Conservation (phyloP, 2,797 vertebrate species). For the Muraenolepis orangiensis region DNA sequence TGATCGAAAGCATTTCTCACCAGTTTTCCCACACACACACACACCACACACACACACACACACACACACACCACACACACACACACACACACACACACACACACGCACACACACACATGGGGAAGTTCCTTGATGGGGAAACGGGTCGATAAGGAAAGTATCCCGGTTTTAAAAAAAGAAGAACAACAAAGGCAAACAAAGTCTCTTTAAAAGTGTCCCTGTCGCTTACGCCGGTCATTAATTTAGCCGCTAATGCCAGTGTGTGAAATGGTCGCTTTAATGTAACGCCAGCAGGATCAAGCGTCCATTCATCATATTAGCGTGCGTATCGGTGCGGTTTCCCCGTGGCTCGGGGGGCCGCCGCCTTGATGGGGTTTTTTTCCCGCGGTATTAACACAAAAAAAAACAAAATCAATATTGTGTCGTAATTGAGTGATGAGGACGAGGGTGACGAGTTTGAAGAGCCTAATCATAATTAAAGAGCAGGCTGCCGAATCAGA, state of each 20-base stretch:
- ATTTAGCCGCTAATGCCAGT: conserved; percentile 75
- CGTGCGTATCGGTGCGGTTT: conserved; percentile 74
- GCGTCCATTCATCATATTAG: conserved; percentile 82
- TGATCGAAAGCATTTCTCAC: too few species aligned
- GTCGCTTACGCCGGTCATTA: conserved; percentile 75
- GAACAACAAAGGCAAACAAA: conserved; percentile 60
- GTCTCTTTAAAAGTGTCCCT: conserved; percentile 71
- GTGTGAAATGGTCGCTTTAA: conserved; percentile 77
- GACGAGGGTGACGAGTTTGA: conserved; percentile 75
- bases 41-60: too few species aligned
- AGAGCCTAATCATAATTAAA: conserved; percentile 82
- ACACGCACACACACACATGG: too few species aligned
- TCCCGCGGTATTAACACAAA: conserved; percentile 76
- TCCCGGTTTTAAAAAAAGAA: conserved; percentile 61
- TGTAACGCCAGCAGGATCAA: conserved; percentile 76
- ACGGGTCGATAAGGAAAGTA: conserved; percentile 65
- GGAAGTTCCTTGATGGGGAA: conserved; percentile 59
- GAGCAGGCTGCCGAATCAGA: conserved; percentile 64
- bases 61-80: too few species aligned
- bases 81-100: too few species aligned
- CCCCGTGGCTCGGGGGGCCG: conserved; percentile 56
- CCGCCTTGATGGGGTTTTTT: conserved; percentile 81
- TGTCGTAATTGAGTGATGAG: conserved; percentile 83
- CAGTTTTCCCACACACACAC: too few species aligned
- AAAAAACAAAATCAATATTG: conserved; percentile 81